phyloP scores from a whole-genome alignment of 2,797 vertebrate genomes.

The Alca torda region DNA sequence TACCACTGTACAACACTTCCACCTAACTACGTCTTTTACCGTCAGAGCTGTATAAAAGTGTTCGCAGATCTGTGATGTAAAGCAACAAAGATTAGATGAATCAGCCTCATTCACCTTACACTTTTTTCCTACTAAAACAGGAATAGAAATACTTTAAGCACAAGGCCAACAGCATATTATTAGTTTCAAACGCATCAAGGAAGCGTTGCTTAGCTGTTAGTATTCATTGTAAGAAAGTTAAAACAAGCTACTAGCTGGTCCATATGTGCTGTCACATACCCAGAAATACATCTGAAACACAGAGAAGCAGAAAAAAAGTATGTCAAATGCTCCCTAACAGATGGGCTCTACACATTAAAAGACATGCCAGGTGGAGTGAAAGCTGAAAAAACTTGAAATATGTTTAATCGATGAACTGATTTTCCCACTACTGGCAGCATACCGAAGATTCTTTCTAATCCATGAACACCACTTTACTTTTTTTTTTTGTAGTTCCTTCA shows the following conservation, averaged over 20 bases:
- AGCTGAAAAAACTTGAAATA: neutral
- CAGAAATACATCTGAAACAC: slow-evolving; percentile 7
- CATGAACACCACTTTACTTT: neutral
- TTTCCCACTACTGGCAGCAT: neutral
- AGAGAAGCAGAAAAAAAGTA: neutral
- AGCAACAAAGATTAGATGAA: neutral
- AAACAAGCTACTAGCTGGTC: neutral
- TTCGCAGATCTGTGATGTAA: neutral
- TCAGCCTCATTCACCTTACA: neutral
- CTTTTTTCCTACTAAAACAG: neutral
- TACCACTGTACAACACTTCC: neutral
- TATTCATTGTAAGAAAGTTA: neutral
- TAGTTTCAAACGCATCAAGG: neutral
- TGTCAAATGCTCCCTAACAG: neutral
- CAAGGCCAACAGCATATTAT: neutral
- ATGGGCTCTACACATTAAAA: slow-evolving; percentile 32
- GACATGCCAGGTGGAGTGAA: slow-evolving; percentile 31
- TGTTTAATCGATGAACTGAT: neutral
- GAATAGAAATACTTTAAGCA: neutral
- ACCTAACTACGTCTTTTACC: neutral
- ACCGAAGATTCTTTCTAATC: neutral
- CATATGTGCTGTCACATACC: slow-evolving; percentile 25
- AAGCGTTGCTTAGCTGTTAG: slow-evolving; percentile 3
- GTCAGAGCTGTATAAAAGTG: fast-evolving
- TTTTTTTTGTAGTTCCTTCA: neutral